Evolutionary conservation across 2,797 vertebrate species (phyloP), one percentile per base, ranked within the genome.

Genomic region (Carcharodon carcharias): DNA sequence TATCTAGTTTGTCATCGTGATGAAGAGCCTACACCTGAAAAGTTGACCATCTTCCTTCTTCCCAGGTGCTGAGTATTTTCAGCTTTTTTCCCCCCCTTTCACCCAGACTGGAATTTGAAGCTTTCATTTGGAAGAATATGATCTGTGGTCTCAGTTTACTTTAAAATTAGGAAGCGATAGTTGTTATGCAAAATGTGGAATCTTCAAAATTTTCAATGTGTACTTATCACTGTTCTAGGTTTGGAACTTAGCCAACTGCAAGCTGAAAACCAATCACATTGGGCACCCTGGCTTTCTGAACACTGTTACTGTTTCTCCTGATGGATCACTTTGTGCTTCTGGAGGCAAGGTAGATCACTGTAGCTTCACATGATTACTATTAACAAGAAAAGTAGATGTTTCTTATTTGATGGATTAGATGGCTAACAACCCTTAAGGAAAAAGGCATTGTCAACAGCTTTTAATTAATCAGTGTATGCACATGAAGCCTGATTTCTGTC

Each of bases 261-360:
- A 99, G 97, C 98, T 99, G 98, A 99, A 99, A 98, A 99, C 99
- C 9, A 99, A 99, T 97, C 99, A 99, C 97, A 99, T 99, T 4
- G 99, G 99, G 54, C 99, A 99, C 97, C 98, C 98, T 0, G 99
- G 99, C n/a, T 99, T 98, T 97, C 98, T 99, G 98, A 99, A 99
- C 98, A 99, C 99, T 0, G 99, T 99, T 96, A 99, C 99, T 0
- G 99, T 99, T 71, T 99, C 99, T 67, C 99, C 99, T 0, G 99
- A 99, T 88, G 99, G 99, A 71, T 99, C 99, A n/a, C 98, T 99
- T 69, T 99, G 99, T 92, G 99, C 99, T 61, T 99, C 99, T 0
- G 99, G 99, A 63, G 99, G 99, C 97, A 99, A 99, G 99, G 99
- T 99, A 98, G 21, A 63, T 96, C 93, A 4, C 45, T 56, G 5